phyloP scores from a whole-genome alignment of 2,113 vertebrate genomes.

The Mesembrinibis cayennensis region DNA sequence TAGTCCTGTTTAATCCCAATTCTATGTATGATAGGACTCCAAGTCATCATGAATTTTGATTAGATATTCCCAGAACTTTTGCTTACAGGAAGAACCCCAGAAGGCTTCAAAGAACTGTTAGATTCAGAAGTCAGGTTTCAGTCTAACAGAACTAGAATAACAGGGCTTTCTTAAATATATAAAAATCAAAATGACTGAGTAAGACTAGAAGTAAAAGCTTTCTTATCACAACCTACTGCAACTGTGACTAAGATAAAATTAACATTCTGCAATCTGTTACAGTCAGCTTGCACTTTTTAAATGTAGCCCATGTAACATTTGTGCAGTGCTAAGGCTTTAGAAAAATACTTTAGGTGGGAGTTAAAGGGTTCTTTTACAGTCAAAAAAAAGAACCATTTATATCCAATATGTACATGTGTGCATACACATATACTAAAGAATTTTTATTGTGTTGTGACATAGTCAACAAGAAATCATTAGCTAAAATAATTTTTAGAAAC shows the following conservation, averaged over 20 bases:
- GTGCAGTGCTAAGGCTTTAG: neutral
- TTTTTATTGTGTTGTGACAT: neutral
- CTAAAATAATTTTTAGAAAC: neutral
- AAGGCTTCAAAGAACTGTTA: neutral
- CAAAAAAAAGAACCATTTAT: neutral
- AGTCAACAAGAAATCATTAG: neutral
- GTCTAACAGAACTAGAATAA: neutral
- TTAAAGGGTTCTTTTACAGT: neutral
- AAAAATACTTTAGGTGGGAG: neutral
- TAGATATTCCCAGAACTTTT: neutral
- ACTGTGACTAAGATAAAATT: neutral
- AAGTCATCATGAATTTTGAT: neutral
- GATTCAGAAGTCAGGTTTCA: neutral
- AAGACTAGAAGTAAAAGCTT: neutral
- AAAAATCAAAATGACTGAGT: neutral
- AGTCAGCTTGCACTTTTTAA: slow-evolving; percentile 2
- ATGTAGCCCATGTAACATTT: neutral
- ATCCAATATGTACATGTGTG: neutral
- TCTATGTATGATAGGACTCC: neutral
- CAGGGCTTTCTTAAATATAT: neutral
- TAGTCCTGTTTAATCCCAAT: neutral
- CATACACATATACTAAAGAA: neutral
- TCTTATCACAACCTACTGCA: neutral
- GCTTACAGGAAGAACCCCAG: neutral
- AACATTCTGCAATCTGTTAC: slow-evolving; percentile 2